Percentiles rank a stretch among this genome's conserved stretches.
phyloP scores from a whole-genome alignment of 53 echinoderm and acorn worm genomes.

The Apostichopus leukothele region DNA sequence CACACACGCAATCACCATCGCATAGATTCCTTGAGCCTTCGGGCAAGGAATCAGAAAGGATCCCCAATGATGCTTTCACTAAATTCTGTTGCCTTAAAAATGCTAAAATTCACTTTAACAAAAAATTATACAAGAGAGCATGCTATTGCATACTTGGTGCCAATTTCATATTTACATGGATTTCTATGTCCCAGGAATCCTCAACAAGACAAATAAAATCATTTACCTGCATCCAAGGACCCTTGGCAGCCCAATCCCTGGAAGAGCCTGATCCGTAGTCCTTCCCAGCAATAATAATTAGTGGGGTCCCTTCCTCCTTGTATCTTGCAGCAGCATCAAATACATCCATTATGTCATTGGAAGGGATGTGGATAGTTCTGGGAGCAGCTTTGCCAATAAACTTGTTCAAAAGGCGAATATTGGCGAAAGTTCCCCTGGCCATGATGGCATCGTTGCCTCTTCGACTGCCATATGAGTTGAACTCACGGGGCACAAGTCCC shows the following conservation, averaged over 20 bases:
- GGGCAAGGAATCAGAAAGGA: no score
- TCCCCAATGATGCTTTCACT: no score
- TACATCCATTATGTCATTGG: conserved; percentile 76
- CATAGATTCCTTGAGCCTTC: no score
- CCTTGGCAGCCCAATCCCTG: conserved; percentile 99
- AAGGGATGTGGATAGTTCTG: conserved; percentile 77
- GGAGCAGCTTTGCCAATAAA: conserved; percentile 90
- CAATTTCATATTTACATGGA: no score
- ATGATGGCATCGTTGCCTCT: conserved; percentile 95
- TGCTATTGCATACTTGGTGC: no score
- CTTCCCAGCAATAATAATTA: conserved; percentile 83
- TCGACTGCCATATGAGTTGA: conserved; percentile 97
- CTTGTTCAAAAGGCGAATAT: conserved; percentile 95
- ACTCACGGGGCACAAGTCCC: conserved; percentile 88
- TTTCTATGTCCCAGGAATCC: background rate
- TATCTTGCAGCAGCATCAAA: conserved; percentile 91
- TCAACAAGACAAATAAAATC: background rate
- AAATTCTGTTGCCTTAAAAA: no score
- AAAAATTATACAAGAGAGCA: no score
- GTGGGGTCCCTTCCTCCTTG: conserved; percentile 51
- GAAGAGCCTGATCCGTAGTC: conserved; percentile 96
- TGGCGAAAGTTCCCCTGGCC: conserved; percentile 95
- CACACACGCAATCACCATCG: no score
- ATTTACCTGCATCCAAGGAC: conserved; percentile 93
- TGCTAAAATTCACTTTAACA: no score